These are phyloP conservation scores for Lucinisca nassula DNA, from an alignment of 2,888 invertebrate genomes.

Conservation along the genomic window DNA sequence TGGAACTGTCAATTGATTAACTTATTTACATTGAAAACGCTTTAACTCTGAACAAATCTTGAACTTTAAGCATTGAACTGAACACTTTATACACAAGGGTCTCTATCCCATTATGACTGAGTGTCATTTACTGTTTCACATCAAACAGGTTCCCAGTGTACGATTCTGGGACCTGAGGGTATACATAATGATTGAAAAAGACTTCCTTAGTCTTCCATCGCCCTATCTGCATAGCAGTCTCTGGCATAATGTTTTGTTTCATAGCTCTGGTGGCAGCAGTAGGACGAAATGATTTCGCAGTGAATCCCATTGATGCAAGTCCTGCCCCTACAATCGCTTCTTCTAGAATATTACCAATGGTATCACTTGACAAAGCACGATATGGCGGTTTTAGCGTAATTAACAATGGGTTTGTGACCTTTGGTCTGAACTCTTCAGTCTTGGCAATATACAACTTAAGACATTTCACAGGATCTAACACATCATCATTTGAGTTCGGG, in stretches of 20 bases:
- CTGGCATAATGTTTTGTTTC: neutral
- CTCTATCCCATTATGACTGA: neutral
- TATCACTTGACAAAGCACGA: conserved; percentile 12
- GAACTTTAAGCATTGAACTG: neutral
- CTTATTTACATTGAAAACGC: too few relatives aligned
- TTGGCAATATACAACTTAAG: conserved; percentile 18
- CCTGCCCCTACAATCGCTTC: conserved; percentile 2
- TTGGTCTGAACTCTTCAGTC: conserved; percentile 13
- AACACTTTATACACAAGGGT: neutral
- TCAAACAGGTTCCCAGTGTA: conserved; percentile 22
- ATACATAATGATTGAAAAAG: too few relatives aligned
- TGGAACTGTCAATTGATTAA: too few relatives aligned
- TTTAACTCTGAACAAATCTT: neutral
- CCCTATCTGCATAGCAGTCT: conserved; percentile 25
- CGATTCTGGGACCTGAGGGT: neutral
- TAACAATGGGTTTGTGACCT: conserved; percentile 1
- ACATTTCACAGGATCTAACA: conserved; percentile 10
- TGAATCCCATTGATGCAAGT: neutral
- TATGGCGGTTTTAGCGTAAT: conserved; percentile 23
- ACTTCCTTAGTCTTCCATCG: too few relatives aligned
- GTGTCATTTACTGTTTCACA: neutral
- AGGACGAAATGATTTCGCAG: conserved; percentile 31
- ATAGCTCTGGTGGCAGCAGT: conserved; percentile 17
- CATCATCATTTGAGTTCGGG: neutral
- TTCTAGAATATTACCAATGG: conserved; percentile 21